phyloP scores from a whole-genome alignment of 2,888 invertebrate species.

The Alsophila aescularia region DNA sequence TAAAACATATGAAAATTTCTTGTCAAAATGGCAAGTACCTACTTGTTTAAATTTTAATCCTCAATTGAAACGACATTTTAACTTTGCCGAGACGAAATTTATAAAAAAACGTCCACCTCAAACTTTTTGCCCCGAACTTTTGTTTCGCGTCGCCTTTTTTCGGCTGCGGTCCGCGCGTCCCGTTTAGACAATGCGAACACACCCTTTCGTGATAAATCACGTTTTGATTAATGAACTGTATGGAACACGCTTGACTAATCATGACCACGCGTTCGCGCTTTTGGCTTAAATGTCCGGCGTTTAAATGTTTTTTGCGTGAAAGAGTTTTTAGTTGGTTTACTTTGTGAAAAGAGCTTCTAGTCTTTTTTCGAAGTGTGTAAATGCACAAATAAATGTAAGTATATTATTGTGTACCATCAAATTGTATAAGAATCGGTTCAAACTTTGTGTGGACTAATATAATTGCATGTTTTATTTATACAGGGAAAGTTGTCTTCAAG shows the following conservation, averaged over 20 bases:
- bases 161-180: constrained; percentile 13
- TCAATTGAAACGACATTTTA: background rate
- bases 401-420: too few species aligned
- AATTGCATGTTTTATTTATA: too few species aligned
- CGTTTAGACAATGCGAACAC: constrained; percentile 51
- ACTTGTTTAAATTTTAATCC: too few species aligned
- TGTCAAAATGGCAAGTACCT: too few species aligned
- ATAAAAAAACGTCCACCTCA: constrained; percentile 11
- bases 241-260: constrained; percentile 55
- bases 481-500: too few species aligned
- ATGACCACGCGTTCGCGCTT: constrained; percentile 39
- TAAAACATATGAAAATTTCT: too few species aligned
- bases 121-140: constrained; percentile 32
- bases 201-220: constrained; percentile 72
- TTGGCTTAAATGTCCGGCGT: constrained; percentile 36
- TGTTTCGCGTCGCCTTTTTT: constrained; percentile 28
- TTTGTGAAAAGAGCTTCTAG: constrained; percentile 8
- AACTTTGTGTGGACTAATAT: too few species aligned
- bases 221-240: constrained; percentile 72
- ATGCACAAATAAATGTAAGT: too few species aligned
- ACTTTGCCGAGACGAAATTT: background rate
- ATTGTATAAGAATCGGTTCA: constrained; percentile 3
- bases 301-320: constrained; percentile 39
- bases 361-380: background rate
- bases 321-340: constrained; percentile 26